Conservation (phyloP, 2,113 vertebrate genomes). For the Oncorhynchus nerka region DNA sequence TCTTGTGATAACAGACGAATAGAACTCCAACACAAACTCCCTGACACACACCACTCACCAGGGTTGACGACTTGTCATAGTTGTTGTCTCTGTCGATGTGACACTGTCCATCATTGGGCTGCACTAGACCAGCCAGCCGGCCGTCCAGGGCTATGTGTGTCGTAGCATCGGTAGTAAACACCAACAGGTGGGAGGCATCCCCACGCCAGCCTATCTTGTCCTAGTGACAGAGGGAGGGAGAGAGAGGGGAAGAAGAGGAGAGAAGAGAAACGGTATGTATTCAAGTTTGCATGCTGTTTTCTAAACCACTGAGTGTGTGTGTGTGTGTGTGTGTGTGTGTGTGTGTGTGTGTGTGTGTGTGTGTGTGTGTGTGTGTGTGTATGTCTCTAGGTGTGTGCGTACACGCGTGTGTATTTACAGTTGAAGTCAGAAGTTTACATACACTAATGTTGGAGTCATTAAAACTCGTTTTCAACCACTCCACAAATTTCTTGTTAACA, state of each 20-base stretch:
- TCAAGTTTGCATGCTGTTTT: not conserved
- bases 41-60: constrained; percentile 74
- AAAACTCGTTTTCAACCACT: too few species aligned
- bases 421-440: too few species aligned
- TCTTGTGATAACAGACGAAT: too few species aligned
- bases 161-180: constrained; percentile 93
- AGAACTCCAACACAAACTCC: too few species aligned
- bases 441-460: too few species aligned
- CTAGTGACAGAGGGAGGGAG: constrained; percentile 61
- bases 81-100: constrained; percentile 77
- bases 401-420: not conserved
- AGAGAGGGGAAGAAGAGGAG: not conserved
- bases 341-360: not conserved
- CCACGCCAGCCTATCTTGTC: constrained; percentile 93
- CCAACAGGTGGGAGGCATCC: constrained; percentile 89
- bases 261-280: not conserved
- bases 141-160: constrained; percentile 91
- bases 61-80: constrained; percentile 80
- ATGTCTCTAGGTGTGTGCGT: constrained; percentile 50
- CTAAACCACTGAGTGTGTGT: not conserved
- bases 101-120: constrained; percentile 89
- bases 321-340: not conserved
- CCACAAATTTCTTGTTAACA: too few species aligned
- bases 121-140: constrained; percentile 86
- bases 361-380: not conserved